These are phyloP conservation scores for Anisognathus igniventris DNA, from an alignment of 2,797 vertebrate genomes.

Conservation along the genomic window DNA sequence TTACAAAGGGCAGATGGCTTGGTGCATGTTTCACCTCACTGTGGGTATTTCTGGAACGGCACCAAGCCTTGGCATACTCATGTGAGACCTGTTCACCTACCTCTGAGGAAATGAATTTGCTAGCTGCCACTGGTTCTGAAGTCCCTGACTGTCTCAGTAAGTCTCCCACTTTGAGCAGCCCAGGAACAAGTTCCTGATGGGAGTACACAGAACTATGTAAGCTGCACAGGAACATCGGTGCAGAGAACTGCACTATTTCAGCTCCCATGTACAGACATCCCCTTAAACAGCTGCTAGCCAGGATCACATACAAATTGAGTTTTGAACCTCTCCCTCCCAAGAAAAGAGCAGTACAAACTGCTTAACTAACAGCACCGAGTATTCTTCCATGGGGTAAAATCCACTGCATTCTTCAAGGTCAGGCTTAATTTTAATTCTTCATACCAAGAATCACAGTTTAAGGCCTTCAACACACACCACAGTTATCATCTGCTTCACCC, in stretches of 20 bases:
- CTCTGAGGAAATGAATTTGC: neutral
- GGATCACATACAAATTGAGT: neutral
- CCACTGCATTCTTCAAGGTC: conserved; percentile 43
- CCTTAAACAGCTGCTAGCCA: neutral
- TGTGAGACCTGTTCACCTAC: neutral
- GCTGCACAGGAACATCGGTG: neutral
- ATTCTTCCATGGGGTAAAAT: neutral
- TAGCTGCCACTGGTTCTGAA: conserved; percentile 15
- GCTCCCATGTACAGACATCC: neutral
- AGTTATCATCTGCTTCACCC: neutral
- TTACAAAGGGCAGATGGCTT: neutral
- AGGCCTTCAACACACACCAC: conserved; percentile 47
- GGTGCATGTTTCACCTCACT: neutral
- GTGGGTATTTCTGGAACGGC: neutral
- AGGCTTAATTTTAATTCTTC: conserved; percentile 45
- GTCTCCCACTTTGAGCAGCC: neutral
- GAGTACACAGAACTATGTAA: neutral
- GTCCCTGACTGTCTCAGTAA: neutral
- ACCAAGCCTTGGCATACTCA: neutral
- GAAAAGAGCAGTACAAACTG: neutral
- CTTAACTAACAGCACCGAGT: conserved; percentile 9
- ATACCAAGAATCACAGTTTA: conserved; percentile 64
- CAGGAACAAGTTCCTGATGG: neutral
- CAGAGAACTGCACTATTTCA: neutral
- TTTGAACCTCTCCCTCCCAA: neutral